Evolutionary conservation across 2,888 invertebrate genomes (phyloP), one percentile per base, ranked within the genome.

Genomic region (Drosophila ustulata): DNA sequence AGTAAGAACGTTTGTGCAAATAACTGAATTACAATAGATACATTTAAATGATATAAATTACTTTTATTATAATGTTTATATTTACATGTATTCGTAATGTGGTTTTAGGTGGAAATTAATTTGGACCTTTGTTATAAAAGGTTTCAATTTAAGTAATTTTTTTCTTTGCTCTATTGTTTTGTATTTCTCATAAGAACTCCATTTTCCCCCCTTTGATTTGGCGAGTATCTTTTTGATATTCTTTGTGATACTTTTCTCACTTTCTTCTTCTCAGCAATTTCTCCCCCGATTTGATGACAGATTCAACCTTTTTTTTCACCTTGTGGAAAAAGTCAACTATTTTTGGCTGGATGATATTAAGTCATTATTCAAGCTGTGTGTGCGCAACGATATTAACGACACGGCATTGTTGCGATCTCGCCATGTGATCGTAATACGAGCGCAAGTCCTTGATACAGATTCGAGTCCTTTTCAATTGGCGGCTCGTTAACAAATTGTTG

Each of bases 351-450:
- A 18, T 18, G 50, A 47, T 51, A 82, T 76, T 47, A 58, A 77
- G 74, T 73, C 80, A 81, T 81, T 82, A 80, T 77, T 81, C 80
- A 86, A 26, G 46, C 18, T 18, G 18, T 18, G 18, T 18, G 18
- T 18, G 18, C 18, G 18, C 26, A 34, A 28, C 45, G 30, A 59
- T 64, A 57, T 57, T 32, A 59, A 68, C 51, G 63, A 68, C 30
- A 30, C 5, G 63, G 30, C 55, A 55, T 59, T 73, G 75, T 74
- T 52, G 46, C 26, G 11, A 18, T 18, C 18, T 1, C 18, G 18
- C 18, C 18, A 18, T 18, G 18, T 18, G 18, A 18, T 18, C 18
- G 18, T 18, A 18, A 18, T 18, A 18, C 1, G 18, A 18, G 1
- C 18, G 18, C 18, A 18, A 18, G 18, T 18, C 18, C 18, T 18